These are phyloP conservation scores for Capromys pilorides DNA, from an alignment of 2,797 vertebrate genomes.

Conservation along the genomic window DNA sequence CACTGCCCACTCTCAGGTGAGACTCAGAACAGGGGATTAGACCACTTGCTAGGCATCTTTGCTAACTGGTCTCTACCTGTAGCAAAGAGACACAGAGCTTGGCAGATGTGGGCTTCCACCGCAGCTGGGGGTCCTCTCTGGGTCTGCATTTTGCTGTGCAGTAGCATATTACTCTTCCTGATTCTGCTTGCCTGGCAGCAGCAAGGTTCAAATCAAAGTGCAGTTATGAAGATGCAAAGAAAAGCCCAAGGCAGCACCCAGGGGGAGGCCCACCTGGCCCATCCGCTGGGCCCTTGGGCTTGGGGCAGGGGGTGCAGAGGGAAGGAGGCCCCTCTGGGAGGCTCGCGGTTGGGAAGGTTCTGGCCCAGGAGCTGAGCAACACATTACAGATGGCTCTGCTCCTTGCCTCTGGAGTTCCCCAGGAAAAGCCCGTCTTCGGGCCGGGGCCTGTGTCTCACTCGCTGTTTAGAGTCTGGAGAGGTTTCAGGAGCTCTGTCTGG, in stretches of 20 bases:
- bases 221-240: neutral
- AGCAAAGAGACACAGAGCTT: neutral
- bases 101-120: neutral
- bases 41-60: neutral
- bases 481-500: neutral
- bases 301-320: neutral
- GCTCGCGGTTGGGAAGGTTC: accelerated
- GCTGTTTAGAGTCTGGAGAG: accelerated
- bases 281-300: neutral
- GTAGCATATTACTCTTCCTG: neutral
- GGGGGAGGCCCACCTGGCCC: accelerated
- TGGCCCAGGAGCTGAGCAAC: neutral
- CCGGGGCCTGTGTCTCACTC: neutral
- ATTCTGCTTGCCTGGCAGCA: neutral
- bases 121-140: constrained; percentile 25
- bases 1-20: neutral
- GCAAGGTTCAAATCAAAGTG: neutral
- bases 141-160: neutral
- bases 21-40: neutral
- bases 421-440: neutral
- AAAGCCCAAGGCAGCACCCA: neutral
- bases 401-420: neutral
- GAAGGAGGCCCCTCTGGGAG: neutral
- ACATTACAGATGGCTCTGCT: neutral
- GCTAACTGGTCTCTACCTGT: neutral